Conservation (phyloP, 1,140 invertebrate species). For the Sesamia nonagrioides region DNA sequence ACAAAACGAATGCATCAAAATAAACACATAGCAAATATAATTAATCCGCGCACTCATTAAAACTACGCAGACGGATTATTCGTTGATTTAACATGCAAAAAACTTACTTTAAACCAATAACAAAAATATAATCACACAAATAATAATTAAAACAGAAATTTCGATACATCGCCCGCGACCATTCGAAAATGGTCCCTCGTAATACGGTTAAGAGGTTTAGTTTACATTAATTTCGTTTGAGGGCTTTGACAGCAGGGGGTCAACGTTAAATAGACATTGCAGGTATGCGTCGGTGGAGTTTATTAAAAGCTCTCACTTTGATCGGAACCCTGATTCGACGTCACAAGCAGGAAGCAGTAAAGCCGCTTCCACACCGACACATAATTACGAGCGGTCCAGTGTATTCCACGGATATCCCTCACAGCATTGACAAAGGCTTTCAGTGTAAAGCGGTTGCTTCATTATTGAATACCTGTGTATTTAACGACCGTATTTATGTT, state of each 20-base stretch:
- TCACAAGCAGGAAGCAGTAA: conserved; percentile 83
- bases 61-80: conserved; percentile 20
- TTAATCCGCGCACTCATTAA: conserved; percentile 29
- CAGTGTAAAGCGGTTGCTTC: conserved; percentile 77
- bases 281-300: conserved; percentile 62
- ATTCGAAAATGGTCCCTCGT: conserved; percentile 20
- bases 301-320: conserved; percentile 86
- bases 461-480: conserved; percentile 63
- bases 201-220: background rate
- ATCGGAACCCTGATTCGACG: conserved; percentile 76
- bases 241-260: conserved; percentile 44
- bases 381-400: conserved; percentile 77
- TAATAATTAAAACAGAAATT: conserved; percentile 37
- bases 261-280: conserved; percentile 60
- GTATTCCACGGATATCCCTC: conserved; percentile 60
- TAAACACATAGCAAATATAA: conserved; percentile 38
- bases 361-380: conserved; percentile 71
- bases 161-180: background rate
- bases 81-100: conserved; percentile 39
- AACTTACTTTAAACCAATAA: conserved; percentile 15
- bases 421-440: conserved; percentile 81
- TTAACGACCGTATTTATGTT: background rate
- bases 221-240: conserved; percentile 8
- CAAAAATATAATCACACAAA: conserved; percentile 28
- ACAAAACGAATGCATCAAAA: conserved; percentile 30